Conservation (phyloP, 2,888 invertebrate genomes). For the Aphrophora alni region DNA sequence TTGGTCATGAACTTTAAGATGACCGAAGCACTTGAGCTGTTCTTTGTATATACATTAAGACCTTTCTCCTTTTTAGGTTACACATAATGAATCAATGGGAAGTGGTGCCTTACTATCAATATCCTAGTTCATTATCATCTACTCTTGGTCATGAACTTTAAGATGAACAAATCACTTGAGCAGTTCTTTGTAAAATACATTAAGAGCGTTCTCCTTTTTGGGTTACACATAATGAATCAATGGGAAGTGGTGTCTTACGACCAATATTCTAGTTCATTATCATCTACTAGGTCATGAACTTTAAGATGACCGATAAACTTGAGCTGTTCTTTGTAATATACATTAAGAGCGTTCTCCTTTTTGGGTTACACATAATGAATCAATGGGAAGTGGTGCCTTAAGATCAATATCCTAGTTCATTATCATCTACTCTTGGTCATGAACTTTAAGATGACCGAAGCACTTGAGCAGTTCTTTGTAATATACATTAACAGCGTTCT, state of each 20-base stretch:
- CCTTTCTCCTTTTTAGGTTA: slow-evolving; percentile 45
- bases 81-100: slow-evolving; percentile 49
- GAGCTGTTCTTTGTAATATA: slow-evolving; percentile 48
- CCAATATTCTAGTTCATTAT: slow-evolving; percentile 51
- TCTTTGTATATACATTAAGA: slow-evolving; percentile 49
- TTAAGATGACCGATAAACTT: slow-evolving; percentile 45
- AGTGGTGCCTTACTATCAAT: slow-evolving; percentile 53
- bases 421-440: slow-evolving; percentile 48
- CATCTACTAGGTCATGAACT: slow-evolving; percentile 48
- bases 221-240: slow-evolving; percentile 49
- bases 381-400: slow-evolving; percentile 50
- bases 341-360: slow-evolving; percentile 47
- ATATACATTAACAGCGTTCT: slow-evolving; percentile 49
- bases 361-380: slow-evolving; percentile 49
- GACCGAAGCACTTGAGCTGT: slow-evolving; percentile 46
- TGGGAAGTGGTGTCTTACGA: slow-evolving; percentile 52
- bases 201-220: slow-evolving; percentile 43
- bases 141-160: slow-evolving; percentile 48
- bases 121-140: slow-evolving; percentile 48
- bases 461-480: slow-evolving; percentile 48
- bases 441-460: slow-evolving; percentile 46
- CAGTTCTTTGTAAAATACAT: slow-evolving; percentile 49
- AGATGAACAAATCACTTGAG: slow-evolving; percentile 47
- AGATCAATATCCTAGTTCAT: slow-evolving; percentile 51
- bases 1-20: slow-evolving; percentile 48